These are phyloP conservation scores for Choristoneura rosaceana DNA, from an alignment of 2,888 invertebrate genomes.

Conservation along the genomic window DNA sequence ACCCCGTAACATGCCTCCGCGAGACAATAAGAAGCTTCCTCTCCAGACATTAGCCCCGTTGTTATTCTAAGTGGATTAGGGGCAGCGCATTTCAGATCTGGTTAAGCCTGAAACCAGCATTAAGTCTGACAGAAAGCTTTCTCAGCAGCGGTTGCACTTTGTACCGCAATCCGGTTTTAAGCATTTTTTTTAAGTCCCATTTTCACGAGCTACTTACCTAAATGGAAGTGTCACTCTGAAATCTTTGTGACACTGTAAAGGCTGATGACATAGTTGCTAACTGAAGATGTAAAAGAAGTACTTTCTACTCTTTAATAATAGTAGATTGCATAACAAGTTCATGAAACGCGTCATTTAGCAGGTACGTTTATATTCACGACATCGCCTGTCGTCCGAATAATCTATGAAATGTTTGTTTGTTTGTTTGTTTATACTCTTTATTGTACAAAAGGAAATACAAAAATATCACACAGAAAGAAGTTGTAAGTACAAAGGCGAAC, in stretches of 20 bases:
- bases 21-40: slow-evolving; percentile 70
- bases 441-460: too few relatives aligned
- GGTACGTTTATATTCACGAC: too few relatives aligned
- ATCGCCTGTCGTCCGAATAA: too few relatives aligned
- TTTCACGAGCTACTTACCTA: slow-evolving; percentile 38
- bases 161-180: slow-evolving; percentile 55
- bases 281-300: background rate
- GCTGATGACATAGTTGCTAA: background rate
- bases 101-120: slow-evolving; percentile 76
- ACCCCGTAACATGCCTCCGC: slow-evolving; percentile 62
- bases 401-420: too few relatives aligned
- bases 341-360: too few relatives aligned
- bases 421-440: too few relatives aligned
- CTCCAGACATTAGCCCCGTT: slow-evolving; percentile 72
- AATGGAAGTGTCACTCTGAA: slow-evolving; percentile 44
- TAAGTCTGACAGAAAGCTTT: slow-evolving; percentile 75
- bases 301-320: too few relatives aligned
- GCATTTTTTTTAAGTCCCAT: slow-evolving; percentile 44
- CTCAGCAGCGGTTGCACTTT: slow-evolving; percentile 64
- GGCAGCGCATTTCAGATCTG: slow-evolving; percentile 80
- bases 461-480: too few relatives aligned
- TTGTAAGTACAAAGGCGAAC: too few relatives aligned
- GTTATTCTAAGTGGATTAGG: slow-evolving; percentile 84
- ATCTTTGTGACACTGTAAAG: background rate
- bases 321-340: too few relatives aligned